Conservation (phyloP, 2,113 vertebrate genomes). For the Bothrops jararaca region DNA sequence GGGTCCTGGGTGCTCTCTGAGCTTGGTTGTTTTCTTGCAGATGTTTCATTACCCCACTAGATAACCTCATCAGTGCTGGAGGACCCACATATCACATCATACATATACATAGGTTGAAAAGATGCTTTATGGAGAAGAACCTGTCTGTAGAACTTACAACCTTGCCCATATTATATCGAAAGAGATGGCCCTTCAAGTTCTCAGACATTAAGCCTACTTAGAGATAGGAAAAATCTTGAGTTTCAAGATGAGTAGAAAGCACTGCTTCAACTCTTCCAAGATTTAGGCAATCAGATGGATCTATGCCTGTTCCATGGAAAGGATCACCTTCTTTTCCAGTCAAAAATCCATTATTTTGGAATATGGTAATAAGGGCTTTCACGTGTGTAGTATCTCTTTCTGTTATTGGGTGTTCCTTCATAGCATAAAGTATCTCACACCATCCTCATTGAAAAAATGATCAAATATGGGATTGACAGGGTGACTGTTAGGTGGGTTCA, state of each 20-base stretch:
- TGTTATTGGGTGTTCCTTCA: neutral
- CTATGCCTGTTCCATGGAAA: no score
- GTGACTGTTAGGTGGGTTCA: no score
- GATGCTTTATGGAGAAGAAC: neutral
- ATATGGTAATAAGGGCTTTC: neutral
- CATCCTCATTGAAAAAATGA: no score
- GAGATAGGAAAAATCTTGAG: neutral
- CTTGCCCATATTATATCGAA: neutral
- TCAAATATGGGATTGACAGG: no score
- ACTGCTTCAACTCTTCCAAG: neutral
- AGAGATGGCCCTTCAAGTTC: neutral
- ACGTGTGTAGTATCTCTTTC: neutral
- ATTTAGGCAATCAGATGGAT: neutral
- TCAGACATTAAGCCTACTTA: neutral
- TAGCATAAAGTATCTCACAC: no score
- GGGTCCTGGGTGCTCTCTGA: no score
- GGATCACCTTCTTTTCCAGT: neutral
- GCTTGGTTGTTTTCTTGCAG: no score
- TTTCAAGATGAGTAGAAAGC: neutral
- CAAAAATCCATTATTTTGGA: neutral
- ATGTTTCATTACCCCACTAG: no score
- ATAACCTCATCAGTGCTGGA: no score
- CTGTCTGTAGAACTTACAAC: neutral
- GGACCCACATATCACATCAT: no score
- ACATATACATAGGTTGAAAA: neutral